Evolutionary conservation across 1,140 invertebrate species (phyloP), one percentile per base, ranked within the genome.

Genomic region (Leptopilina clavipes): DNA sequence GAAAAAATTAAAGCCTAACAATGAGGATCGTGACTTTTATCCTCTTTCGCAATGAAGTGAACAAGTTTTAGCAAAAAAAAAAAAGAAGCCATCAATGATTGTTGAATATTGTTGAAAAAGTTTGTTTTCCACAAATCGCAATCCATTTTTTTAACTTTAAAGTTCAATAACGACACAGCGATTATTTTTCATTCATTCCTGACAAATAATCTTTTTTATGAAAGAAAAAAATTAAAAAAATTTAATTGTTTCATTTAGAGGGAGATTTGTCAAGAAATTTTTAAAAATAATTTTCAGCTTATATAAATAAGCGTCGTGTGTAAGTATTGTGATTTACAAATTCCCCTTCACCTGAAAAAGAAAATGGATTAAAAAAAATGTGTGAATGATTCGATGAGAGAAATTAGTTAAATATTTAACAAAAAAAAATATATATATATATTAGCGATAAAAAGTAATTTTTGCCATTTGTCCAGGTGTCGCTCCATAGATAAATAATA

Each of bases 381-480:
- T 65, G 59, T 31, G 12, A 65, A n/a, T 37, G 59, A 65, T 31
- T 65, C 12, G 22, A 8, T 65, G 19, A 31, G 11, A 65, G 22
- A 65, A 65, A 7, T 31, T 40, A 40, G 37, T 40, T 40, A 40
- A 40, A 40, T 40, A 40, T 40, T 31, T 8, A 9, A 40, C 5
- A 9, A 40, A 9, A 40, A 40, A 40, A 40, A 40, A 59, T 11
- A 22, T 59, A 59, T 59, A 25, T 65, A 65, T 14, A 37, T 65
- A 65, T 65, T 65, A 65, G 59, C 59, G 12, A 65, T 31, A 22
- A 65, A 31, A 31, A 54, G 1, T 3, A 40, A 40, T 7, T 40
- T n/a, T 65, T 65, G 59, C 59, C 25, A 65, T 65, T 40, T 65
- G 59, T 65, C 59, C 59, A 65, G 59, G 11, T 65, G 25, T 65